phyloP scores from a whole-genome alignment of 2,888 invertebrate genomes.

The Lithophane semibrunnea region DNA sequence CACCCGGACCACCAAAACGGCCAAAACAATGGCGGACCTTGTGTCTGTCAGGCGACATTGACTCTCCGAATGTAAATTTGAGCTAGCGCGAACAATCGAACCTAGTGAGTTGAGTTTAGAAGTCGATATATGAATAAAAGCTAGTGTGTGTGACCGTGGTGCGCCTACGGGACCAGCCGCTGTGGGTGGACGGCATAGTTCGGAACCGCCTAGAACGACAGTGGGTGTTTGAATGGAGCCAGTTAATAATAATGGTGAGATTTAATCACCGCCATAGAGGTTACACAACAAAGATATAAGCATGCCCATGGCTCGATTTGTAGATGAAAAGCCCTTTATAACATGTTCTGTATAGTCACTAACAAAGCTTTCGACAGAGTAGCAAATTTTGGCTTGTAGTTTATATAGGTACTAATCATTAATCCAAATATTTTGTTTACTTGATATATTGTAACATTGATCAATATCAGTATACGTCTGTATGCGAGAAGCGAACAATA shows the following conservation, averaged over 20 bases:
- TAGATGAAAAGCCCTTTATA: slow-evolving; percentile 78
- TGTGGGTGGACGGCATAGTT: slow-evolving; percentile 90
- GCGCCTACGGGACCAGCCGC: slow-evolving; percentile 89
- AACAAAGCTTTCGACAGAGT: slow-evolving; percentile 82
- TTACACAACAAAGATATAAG: slow-evolving; percentile 88
- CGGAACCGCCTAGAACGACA: slow-evolving; percentile 87
- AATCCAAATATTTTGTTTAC: slow-evolving; percentile 68
- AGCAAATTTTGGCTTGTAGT: slow-evolving; percentile 79
- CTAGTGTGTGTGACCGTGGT: slow-evolving; percentile 88
- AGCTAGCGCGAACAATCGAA: slow-evolving; percentile 86
- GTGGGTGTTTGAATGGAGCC: slow-evolving; percentile 91
- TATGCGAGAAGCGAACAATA: slow-evolving; percentile 22
- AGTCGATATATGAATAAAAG: slow-evolving; percentile 86
- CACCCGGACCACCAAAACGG: slow-evolving; percentile 85
- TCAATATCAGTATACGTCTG: slow-evolving; percentile 38
- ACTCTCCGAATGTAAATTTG: slow-evolving; percentile 88
- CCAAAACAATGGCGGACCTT: slow-evolving; percentile 88
- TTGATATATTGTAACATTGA: slow-evolving; percentile 52
- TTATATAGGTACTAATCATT: slow-evolving; percentile 82
- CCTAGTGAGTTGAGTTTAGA: slow-evolving; percentile 86
- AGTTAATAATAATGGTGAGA: slow-evolving; percentile 91
- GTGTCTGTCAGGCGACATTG: slow-evolving; percentile 86
- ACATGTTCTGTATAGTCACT: slow-evolving; percentile 82
- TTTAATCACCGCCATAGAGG: slow-evolving; percentile 89
- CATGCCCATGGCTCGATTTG: slow-evolving; percentile 84